Evolutionary conservation across 35 echinoderm and acorn worm species (phyloP), one percentile per base, ranked within the genome.

Genomic region (Amphiura filiformis): DNA sequence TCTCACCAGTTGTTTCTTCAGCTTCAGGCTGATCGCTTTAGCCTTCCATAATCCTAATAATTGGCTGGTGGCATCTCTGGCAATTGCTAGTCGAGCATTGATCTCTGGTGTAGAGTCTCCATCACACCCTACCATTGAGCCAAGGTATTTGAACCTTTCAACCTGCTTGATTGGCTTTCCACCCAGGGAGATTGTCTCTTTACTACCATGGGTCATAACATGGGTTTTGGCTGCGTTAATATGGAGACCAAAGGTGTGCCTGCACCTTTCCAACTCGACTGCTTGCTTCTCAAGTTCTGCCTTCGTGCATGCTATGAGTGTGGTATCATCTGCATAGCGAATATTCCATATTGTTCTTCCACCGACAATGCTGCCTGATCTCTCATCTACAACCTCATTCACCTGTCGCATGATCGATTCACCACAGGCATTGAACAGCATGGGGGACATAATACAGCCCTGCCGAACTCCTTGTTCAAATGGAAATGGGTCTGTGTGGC

Each of bases 161-260:
- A 83, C 81, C 39, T 83, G 39, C 38, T 57, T 83, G 37, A 52
- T 52, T 83, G 81, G 13, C 56, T 32, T 83, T 52, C 81, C 81
- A 31, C 39, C 39, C 5, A 83, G 81, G 32, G 31, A 83, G 20
- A 83, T 56, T 31, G 56, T 37, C 20, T 83, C 38, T 83, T 83
- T 83, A 31, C 81, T 83, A 47, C 81, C 81, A 83, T 83, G 44
- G 32, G 32, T 12, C 81, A 83, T 83, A 83, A 83, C 32, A 36
- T 83, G n/a, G n/a, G n/a, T n/a, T n/a, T 83, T 83, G 44, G 39
- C 81, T 83, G 81, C 13, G 81, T 83, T 83, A 56, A 83, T 83
- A 52, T 83, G 37, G 81, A 83, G 81, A 83, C 23, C 81, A 83
- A 83, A 83, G 81, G 32, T 83, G 81, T 7, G 81, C 38, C 81